Conservation (phyloP, 2,888 invertebrate genomes). For the Brassicogethes aeneus region DNA sequence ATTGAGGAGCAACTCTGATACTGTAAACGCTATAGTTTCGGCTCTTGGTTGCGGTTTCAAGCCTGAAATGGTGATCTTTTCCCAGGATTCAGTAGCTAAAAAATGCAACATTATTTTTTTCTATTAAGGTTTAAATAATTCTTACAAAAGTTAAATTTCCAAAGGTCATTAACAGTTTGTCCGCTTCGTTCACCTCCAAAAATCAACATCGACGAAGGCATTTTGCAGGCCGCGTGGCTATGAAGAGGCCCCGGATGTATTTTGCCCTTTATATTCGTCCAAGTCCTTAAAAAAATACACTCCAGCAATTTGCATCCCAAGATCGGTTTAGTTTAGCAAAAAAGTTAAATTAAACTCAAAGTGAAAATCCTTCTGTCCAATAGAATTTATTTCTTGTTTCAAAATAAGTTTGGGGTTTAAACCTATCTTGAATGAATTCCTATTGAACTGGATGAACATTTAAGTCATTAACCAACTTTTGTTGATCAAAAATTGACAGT, state of each 20-base stretch:
- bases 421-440: too few relatives aligned
- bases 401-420: too few relatives aligned
- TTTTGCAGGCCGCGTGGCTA: constrained; percentile 69
- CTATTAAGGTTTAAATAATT: constrained; percentile 6
- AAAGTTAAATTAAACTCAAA: too few relatives aligned
- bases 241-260: constrained; percentile 62
- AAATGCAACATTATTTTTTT: constrained; percentile 13
- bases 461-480: too few relatives aligned
- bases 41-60: constrained; percentile 60
- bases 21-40: constrained; percentile 57
- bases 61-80: constrained; percentile 54
- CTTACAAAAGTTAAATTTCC: constrained; percentile 76
- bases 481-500: too few relatives aligned
- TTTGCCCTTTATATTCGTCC: constrained; percentile 55
- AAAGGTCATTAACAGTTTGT: constrained; percentile 64
- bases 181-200: constrained; percentile 73
- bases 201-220: constrained; percentile 68
- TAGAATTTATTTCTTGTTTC: too few relatives aligned
- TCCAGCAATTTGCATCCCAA: constrained; percentile 35
- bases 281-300: constrained; percentile 41
- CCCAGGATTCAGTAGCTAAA: constrained; percentile 67
- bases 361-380: too few relatives aligned
- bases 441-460: too few relatives aligned
- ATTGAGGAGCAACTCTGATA: constrained; percentile 47
- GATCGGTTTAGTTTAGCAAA: constrained; percentile 13